phyloP scores from a whole-genome alignment of 2,888 invertebrate species.

The Agriopis marginaria region DNA sequence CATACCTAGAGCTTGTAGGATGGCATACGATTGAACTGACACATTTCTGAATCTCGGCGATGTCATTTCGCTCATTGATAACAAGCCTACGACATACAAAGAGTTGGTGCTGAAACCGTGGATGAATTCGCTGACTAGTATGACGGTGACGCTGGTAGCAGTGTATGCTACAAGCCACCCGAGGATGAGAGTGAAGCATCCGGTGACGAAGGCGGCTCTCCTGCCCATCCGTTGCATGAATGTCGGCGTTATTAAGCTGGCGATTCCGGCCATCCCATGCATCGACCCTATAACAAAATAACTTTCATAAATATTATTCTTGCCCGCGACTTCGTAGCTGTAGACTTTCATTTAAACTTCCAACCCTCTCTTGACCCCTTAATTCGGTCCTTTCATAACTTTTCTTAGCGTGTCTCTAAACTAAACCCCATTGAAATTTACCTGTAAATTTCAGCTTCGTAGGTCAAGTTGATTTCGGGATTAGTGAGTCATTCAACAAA shows the following conservation, averaged over 20 bases:
- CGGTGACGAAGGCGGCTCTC: neutral
- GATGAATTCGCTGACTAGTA: neutral
- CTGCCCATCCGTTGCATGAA: constrained; percentile 19
- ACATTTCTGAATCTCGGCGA: neutral
- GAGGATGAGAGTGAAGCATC: neutral
- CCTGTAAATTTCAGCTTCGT: too few species aligned
- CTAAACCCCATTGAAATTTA: too few species aligned
- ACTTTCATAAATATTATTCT: neutral
- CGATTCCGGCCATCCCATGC: constrained; percentile 4
- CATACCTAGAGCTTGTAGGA: constrained; percentile 18
- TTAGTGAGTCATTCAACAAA: too few species aligned
- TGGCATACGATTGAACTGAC: constrained; percentile 8
- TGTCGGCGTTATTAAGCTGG: constrained; percentile 9
- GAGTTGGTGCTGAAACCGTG: constrained; percentile 1
- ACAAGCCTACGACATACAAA: neutral
- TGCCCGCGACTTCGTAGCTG: too few species aligned
- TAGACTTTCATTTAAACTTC: too few species aligned
- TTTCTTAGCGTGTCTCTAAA: too few species aligned
- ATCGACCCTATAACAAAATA: constrained; percentile 3
- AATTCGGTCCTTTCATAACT: too few species aligned
- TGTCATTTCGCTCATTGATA: constrained; percentile 3
- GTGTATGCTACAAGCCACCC: neutral
- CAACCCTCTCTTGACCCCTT: too few species aligned
- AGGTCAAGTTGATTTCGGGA: too few species aligned
- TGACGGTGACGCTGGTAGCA: neutral